phyloP scores from a whole-genome alignment of 2,113 vertebrate species.

The Corydoras sp. region DNA sequence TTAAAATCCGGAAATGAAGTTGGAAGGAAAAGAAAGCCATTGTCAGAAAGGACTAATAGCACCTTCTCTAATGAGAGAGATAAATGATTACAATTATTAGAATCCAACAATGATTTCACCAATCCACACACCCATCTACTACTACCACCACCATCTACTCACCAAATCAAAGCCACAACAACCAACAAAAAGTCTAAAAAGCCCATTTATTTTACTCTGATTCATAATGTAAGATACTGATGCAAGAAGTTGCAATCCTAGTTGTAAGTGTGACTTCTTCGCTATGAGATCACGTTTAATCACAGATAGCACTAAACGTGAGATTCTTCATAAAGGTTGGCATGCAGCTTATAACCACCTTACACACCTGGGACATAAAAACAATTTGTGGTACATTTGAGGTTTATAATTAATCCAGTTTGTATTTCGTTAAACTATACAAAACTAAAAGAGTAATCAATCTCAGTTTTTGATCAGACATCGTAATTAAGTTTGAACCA shows the following conservation, averaged over 20 bases:
- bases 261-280: not conserved
- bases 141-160: not conserved
- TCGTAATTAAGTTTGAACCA: too few relatives aligned
- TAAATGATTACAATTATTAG: not conserved
- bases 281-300: too few relatives aligned
- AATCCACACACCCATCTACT: too few relatives aligned
- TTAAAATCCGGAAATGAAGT: not conserved
- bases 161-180: not conserved
- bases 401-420: too few relatives aligned
- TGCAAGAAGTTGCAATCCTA: conserved; percentile 2
- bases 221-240: conserved; percentile 1
- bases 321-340: too few relatives aligned
- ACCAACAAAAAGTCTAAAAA: not conserved
- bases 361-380: too few relatives aligned
- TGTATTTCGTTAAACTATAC: too few relatives aligned
- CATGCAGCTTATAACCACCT: too few relatives aligned
- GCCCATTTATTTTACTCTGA: not conserved
- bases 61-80: conserved; percentile 9
- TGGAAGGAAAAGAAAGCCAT: not conserved
- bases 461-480: too few relatives aligned
- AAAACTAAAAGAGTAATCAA: too few relatives aligned
- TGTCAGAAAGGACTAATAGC: conserved; percentile 11
- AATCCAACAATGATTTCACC: not conserved
- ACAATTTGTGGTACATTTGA: too few relatives aligned
- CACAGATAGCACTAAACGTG: too few relatives aligned